Base-by-base conservation (phyloP, 2,797 vertebrate genomes). In the Cuculus canorus region DNA sequence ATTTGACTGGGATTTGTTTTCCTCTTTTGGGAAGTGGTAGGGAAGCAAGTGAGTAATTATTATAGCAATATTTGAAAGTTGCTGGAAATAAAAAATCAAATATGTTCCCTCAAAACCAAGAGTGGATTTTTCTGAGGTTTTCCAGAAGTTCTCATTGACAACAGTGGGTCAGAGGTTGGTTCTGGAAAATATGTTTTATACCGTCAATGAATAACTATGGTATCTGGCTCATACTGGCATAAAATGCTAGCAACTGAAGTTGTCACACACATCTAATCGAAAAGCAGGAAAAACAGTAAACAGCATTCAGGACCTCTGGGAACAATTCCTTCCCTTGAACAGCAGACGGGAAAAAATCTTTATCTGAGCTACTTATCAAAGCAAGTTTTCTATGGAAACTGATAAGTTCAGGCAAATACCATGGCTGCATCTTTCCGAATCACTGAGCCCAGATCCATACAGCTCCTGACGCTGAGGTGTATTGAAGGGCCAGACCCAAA, bases 261-360 rank as follows among this genome's bases (percentile, higher is more conserved):
- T 82, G 75, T 87, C 86, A 77, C 71, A 80, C 41, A 14, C 0
- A 82, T 54, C 63, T 93, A 60, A 95, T 80, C 1, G 5, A 92
- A 94, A 93, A 92, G 75, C 86, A 91, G 78, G 47, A 64, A 65
- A 94, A 93, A 8, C 65, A 88, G 59, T 19, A 82, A 96, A 82
- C 75, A 90, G 45, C 71, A 21, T 66, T 81, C 73, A 53, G 81
- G 35, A 73, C 86, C 83, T 85, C 41, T 82, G 86, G 88, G 86
- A 95, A 5, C 60, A 63, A 87, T 84, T 66, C 56, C 59, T 89
- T 35, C 60, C 71, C 56, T 6, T 10, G 24, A 66, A 64, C 32
- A 70, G 48, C 33, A 21, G 75, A 57, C 21, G 19, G 37, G 63
- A 63, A 48, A 61, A 92, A 87, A 77, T 33, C 86, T 80, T 56